These are phyloP conservation scores for Motacilla alba DNA, from an alignment of 2,113 vertebrate species.

Conservation along the genomic window DNA sequence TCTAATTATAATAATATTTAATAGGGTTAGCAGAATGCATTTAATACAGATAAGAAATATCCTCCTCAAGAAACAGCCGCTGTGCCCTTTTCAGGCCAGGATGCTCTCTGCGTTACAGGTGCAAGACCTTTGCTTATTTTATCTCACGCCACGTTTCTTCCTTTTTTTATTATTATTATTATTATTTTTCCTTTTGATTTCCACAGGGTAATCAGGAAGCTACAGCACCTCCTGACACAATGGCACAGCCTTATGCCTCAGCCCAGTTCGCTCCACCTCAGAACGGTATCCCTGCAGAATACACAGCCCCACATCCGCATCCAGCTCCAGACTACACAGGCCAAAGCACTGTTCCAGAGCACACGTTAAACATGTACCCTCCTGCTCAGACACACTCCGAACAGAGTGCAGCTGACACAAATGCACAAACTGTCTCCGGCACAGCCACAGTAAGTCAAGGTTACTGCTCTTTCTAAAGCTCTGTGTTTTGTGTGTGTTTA, in stretches of 20 bases:
- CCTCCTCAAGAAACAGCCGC: neutral
- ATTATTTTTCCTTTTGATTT: neutral
- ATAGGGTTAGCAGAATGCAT: neutral
- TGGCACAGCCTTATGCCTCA: conserved; percentile 93
- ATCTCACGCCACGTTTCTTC: neutral
- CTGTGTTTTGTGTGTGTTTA: neutral
- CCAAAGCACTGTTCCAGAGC: conserved; percentile 86
- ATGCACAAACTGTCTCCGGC: conserved; percentile 89
- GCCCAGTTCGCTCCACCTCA: conserved; percentile 91
- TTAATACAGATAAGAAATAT: neutral
- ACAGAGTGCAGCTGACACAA: conserved; percentile 82
- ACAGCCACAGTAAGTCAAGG: conserved; percentile 92
- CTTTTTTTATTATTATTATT: neutral
- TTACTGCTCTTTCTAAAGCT: neutral
- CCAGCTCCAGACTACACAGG: conserved; percentile 89
- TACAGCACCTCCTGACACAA: conserved; percentile 90
- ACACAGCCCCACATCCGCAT: conserved; percentile 88
- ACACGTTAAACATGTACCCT: conserved; percentile 92
- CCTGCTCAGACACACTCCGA: conserved; percentile 89
- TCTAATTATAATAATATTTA: neutral
- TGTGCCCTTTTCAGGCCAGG: neutral
- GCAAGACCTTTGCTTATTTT: neutral
- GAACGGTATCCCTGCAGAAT: conserved; percentile 90
- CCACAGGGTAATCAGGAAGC: conserved; percentile 95
- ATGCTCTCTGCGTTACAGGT: neutral